Evolutionary conservation across 2,113 vertebrate species (phyloP), one percentile per base, ranked within the genome.

Genomic region (Menura novaehollandiae): DNA sequence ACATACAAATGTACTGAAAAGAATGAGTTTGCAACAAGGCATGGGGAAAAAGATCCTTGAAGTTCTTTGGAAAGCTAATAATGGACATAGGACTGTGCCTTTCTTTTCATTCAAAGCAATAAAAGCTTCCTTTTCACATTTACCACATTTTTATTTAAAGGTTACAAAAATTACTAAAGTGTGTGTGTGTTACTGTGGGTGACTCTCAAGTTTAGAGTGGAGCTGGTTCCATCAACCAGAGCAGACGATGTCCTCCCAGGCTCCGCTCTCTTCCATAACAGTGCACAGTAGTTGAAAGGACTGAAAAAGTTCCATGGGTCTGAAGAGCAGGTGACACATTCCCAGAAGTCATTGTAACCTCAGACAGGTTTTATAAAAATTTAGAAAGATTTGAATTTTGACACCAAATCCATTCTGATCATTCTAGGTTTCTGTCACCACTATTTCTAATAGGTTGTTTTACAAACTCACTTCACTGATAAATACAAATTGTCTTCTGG

Each of bases 111-210:
- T 20, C 26, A 55, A 81, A 92, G 39, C 15, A 81, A 1, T 19
- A 79, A 62, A 9, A 64, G 5, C 21, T 69, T 64, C 16, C 39
- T 63, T 91, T 76, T 44, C 15, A 46, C 2, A 0, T 26, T 64
- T 35, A 15, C 6, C 9, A 67, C 3, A 7, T 47, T 52, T 69
- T 75, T 74, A 62, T 24, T 78, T 49, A 60, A 62, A 82, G 32
- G 13, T 15, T 53, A 43, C 9, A 73, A 26, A 79, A 94, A 37
- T 26, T 17, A 30, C 15, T 26, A 32, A 17, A 22, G 23, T 0
- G 0, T 1, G 1, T 1, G 1, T 11, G 6, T 23, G 15, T 16
- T 7, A 60, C 30, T 18, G 2, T 13, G 4, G 26, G 30, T 37
- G 76, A 19, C 22, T 33, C 53, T 53, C 16, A 46, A 28, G 56